Base-by-base conservation (phyloP, 2,113 vertebrate species). In the Heteronetta atricapilla region DNA sequence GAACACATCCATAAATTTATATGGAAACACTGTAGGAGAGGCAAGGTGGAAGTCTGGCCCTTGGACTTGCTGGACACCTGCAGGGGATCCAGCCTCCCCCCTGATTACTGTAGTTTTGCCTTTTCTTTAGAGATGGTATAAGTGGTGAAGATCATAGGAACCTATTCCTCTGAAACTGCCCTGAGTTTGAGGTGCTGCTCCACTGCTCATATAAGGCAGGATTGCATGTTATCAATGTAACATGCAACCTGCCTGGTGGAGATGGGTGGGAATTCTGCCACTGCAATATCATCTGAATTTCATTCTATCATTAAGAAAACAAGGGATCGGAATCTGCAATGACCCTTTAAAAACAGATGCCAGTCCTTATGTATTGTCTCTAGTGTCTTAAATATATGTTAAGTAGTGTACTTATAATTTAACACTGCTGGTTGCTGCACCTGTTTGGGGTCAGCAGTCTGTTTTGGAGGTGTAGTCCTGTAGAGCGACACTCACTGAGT, bases 1-100 rank as follows among this genome's bases (percentile, higher is more conserved):
- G 23, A 38, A 18, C 0, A 0, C 36, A 11, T 48, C 16, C 18
- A 56, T 46, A 66, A 48, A 81, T 19, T 13, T 31, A 6, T 1
- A 40, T 17, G 17, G 84, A 38, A 82, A 72, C 11, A 1, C 29
- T 23, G 34, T 13, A 5, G 29, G 42, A 85, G 46, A 22, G 38
- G 22, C 18, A 63, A 21, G 5, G 33, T 26, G 52, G 16, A 48
- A 46, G 33, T 0, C 0, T 52, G 22, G n/a, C 48, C n/a, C 19
- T 82, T 21, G 20, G 58, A n/a, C 40, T 10, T 80, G 36, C 31
- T 44, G 40, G 50, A 73, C 69, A 36, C 18, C 23, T 40, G 0
- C 8, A 20, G 44, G 58, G 10, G 13, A 15, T 80, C n/a, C 40
- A 66, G 34, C 10, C 62, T 62, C 58, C 5, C 6, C 8, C 18